Evolutionary conservation across 1,140 invertebrate species (phyloP).

Genomic region (Armadillidium nasatum): DNA sequence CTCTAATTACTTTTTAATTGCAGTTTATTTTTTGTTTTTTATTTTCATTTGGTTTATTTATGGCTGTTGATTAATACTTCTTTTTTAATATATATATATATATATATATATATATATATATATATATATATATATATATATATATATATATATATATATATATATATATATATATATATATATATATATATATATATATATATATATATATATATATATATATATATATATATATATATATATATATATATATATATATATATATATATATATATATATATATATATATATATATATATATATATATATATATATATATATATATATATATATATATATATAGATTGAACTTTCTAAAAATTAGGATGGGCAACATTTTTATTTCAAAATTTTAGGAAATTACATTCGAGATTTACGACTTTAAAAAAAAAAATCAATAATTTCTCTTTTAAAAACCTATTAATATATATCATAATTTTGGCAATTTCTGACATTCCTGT

Average conservation of each 20-base stretch:
- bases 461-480: too few species aligned
- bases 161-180: background rate
- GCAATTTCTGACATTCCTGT: background rate
- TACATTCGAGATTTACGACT: too few species aligned
- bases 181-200: background rate
- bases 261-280: conserved; percentile 19
- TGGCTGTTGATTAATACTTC: too few species aligned
- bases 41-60: too few species aligned
- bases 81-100: conserved; percentile 20
- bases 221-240: conserved; percentile 21
- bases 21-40: too few species aligned
- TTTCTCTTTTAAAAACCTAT: too few species aligned
- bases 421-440: background rate
- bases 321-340: background rate
- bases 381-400: too few species aligned
- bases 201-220: conserved; percentile 22
- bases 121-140: background rate
- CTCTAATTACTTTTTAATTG: too few species aligned
- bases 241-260: conserved; percentile 12
- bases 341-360: background rate
- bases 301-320: conserved; percentile 1
- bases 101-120: conserved; percentile 9
- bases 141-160: background rate
- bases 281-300: conserved; percentile 24
- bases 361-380: background rate